phyloP scores from a whole-genome alignment of 1,140 invertebrate genomes.

The Varroa destructor region DNA sequence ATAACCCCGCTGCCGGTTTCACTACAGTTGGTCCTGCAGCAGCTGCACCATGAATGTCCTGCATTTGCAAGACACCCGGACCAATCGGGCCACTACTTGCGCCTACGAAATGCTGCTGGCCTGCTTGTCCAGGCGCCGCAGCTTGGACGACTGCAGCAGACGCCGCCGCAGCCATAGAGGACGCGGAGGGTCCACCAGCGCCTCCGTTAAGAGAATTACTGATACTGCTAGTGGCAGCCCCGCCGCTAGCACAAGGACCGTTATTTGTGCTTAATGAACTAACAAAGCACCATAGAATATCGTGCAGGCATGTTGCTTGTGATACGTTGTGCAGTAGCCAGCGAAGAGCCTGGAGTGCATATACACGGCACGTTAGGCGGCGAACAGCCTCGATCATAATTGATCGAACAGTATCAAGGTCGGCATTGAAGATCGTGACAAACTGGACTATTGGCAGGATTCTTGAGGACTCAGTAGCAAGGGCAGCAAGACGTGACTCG shows the following conservation, averaged over 20 bases:
- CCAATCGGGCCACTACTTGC: too few species aligned
- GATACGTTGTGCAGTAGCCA: conserved; percentile 85
- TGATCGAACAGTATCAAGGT: conserved; percentile 59
- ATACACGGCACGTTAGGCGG: conserved; percentile 68
- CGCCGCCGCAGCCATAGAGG: neutral
- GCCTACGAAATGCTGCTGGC: too few species aligned
- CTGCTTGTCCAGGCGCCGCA: too few species aligned
- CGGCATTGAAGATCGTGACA: conserved; percentile 7
- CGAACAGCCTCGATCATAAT: conserved; percentile 69
- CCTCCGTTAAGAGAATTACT: too few species aligned
- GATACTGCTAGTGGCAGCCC: too few species aligned
- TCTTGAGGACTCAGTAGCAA: neutral
- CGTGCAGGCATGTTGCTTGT: conserved; percentile 74
- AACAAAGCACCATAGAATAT: conserved; percentile 89
- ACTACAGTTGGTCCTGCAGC: too few species aligned
- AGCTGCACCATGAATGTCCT: too few species aligned
- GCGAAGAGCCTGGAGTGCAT: conserved; percentile 78
- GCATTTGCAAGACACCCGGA: too few species aligned
- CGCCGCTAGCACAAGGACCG: too few species aligned
- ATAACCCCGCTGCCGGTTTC: too few species aligned
- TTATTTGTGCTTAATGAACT: conserved; percentile 48
- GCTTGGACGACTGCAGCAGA: too few species aligned
- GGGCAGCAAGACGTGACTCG: conserved; percentile 21
- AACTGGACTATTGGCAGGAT: conserved; percentile 23
- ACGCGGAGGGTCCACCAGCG: too few species aligned